phyloP scores from a whole-genome alignment of 1,140 invertebrate species.

The Panagrolaimus sp. region DNA sequence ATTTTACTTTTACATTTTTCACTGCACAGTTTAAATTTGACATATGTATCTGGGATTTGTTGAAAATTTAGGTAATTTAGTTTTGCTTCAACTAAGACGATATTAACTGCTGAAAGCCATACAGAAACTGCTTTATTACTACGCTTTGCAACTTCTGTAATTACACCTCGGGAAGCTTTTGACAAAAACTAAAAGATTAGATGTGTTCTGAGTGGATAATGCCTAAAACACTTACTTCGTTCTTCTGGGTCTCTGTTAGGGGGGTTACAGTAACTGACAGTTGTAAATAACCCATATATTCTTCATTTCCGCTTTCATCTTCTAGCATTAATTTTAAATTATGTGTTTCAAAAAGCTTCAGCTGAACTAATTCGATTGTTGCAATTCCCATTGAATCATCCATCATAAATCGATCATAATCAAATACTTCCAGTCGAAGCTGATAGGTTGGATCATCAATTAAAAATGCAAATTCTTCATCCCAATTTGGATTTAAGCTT shows the following conservation, averaged over 20 bases:
- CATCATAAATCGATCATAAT: constrained; percentile 91
- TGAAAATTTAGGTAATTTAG: constrained; percentile 61
- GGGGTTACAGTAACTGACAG: constrained; percentile 76
- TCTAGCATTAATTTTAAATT: constrained; percentile 68
- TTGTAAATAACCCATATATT: constrained; percentile 75
- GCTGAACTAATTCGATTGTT: constrained; percentile 72
- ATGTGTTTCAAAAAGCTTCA: constrained; percentile 74
- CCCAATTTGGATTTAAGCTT: constrained; percentile 63
- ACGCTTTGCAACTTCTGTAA: constrained; percentile 42
- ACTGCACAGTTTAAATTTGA: constrained; percentile 91
- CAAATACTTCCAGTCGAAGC: constrained; percentile 64
- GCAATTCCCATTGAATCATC: constrained; percentile 96
- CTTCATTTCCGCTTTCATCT: constrained; percentile 60
- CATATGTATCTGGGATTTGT: constrained; percentile 86
- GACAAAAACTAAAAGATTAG: constrained; percentile 37
- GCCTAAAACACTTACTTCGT: constrained; percentile 75
- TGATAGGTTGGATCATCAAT: constrained; percentile 44
- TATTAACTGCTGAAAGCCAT: constrained; percentile 89
- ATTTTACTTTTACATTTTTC: constrained; percentile 98
- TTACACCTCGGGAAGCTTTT: constrained; percentile 42
- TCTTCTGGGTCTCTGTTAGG: constrained; percentile 83
- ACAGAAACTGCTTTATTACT: constrained; percentile 65
- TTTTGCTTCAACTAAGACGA: constrained; percentile 87
- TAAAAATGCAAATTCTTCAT: constrained; percentile 61
- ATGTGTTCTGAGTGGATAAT: too few relatives aligned